Conservation (phyloP, 2,113 vertebrate genomes). For the Varanus salvator region DNA sequence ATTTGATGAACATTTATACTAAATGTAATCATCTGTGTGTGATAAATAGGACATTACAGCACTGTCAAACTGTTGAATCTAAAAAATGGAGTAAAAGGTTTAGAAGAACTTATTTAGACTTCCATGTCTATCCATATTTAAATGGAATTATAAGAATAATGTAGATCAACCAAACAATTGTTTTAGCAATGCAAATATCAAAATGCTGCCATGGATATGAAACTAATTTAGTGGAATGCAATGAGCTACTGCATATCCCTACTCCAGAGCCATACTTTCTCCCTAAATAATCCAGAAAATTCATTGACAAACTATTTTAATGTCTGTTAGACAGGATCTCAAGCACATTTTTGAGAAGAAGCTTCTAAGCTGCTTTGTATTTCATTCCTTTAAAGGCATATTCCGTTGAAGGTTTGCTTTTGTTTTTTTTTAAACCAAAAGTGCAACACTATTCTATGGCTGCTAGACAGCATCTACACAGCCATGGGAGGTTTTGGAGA, state of each 20-base stretch:
- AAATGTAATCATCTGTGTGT: neutral
- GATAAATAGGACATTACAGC: neutral
- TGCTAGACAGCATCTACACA: too few species aligned
- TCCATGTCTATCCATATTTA: neutral
- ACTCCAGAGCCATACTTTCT: neutral
- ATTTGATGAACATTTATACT: neutral
- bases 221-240: neutral
- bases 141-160: neutral
- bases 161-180: neutral
- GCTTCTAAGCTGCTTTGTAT: neutral
- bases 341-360: neutral
- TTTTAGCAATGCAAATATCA: neutral
- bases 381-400: neutral
- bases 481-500: neutral
- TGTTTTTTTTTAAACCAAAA: neutral
- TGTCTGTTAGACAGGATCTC: neutral
- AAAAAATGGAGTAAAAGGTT: neutral
- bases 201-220: neutral
- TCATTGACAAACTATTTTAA: neutral
- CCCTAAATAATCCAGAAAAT: neutral
- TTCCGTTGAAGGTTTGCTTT: neutral
- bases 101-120: neutral
- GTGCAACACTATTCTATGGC: neutral
- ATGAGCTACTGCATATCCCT: neutral
- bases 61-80: neutral